Evolutionary conservation across 2,888 invertebrate species (phyloP), one percentile per base, ranked within the genome.

Genomic region (Psylliodes chrysocephalus): DNA sequence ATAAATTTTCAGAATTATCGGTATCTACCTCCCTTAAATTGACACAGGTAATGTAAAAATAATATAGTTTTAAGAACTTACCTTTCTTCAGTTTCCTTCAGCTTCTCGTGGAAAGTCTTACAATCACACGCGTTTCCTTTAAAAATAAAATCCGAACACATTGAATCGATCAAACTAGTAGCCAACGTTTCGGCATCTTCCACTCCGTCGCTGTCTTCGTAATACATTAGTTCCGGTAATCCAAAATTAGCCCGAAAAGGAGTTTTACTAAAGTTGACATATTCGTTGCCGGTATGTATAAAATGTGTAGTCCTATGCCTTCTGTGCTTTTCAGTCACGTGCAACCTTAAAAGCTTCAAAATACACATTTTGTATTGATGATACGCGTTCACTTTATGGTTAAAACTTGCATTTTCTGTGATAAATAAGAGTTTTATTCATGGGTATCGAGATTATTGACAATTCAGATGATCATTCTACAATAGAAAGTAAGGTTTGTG

Each of bases 331-430:
- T 86, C 85, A 12, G 84, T 83, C 35, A 87, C 85, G 68, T 87
- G 87, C 19, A 87, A 77, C 5, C 86, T 83, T 40, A 87, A 72
- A 46, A 87, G 84, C 77, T 86, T 87, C 12, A 87, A 78, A 74
- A 87, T 85, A 77, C 87, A 87, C 87, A 87, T 87, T 61, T 60
- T 64, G 7, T 38, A 33, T 15, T 35, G 54, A 28, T 3, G 18
- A 51, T 46, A 35, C 12, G 2, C 52, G 49, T 55, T 30, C 33
- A 42, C 25, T 40, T 42, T 25, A 25, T 22, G 25, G 7, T 53
- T 15, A 28, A 19, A 59, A 64, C 56, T 56, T 46, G 60, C 60
- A 59, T 60, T 51, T 61, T 66, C 57, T 30, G 17, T 15, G 1
- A 14, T 15, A 17, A 30, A 28, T 62, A 38, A 22, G 52, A 35